phyloP scores from a whole-genome alignment of 2,797 vertebrate species.

The Poecilia wingei region DNA sequence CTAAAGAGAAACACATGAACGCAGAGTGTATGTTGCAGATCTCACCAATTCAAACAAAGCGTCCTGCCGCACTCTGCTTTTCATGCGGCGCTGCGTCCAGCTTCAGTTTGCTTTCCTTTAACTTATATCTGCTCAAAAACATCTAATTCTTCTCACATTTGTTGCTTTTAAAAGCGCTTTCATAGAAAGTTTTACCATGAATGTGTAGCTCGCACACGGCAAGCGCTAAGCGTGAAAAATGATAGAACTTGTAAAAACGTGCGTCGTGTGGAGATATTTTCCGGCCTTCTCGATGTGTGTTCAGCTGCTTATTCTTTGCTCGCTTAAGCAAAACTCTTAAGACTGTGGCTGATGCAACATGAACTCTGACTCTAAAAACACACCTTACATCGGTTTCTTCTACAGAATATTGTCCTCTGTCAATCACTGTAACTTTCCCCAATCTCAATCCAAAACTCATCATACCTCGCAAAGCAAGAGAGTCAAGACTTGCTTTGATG shows the following conservation, averaged over 20 bases:
- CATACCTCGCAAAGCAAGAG: too few relatives aligned
- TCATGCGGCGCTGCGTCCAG: not conserved
- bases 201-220: not conserved
- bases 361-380: not conserved
- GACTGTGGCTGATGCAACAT: not conserved
- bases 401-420: too few relatives aligned
- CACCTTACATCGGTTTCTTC: too few relatives aligned
- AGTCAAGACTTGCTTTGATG: too few relatives aligned
- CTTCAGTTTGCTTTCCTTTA: not conserved
- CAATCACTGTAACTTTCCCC: too few relatives aligned
- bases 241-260: not conserved
- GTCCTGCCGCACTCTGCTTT: not conserved
- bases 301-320: too few relatives aligned
- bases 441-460: too few relatives aligned
- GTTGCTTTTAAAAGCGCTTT: not conserved
- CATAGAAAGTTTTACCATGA: not conserved
- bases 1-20: not conserved
- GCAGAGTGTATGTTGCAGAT: not conserved
- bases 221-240: not conserved
- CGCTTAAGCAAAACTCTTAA: too few relatives aligned
- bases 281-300: too few relatives aligned
- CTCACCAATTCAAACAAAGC: not conserved
- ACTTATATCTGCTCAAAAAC: not conserved
- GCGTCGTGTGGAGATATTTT: too few relatives aligned
- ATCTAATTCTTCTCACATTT: not conserved